A percentile compares a stretch with the other conserved stretches of the same genome.
phyloP scores from a whole-genome alignment of 2,113 vertebrate genomes.

The Eulemur macaco region DNA sequence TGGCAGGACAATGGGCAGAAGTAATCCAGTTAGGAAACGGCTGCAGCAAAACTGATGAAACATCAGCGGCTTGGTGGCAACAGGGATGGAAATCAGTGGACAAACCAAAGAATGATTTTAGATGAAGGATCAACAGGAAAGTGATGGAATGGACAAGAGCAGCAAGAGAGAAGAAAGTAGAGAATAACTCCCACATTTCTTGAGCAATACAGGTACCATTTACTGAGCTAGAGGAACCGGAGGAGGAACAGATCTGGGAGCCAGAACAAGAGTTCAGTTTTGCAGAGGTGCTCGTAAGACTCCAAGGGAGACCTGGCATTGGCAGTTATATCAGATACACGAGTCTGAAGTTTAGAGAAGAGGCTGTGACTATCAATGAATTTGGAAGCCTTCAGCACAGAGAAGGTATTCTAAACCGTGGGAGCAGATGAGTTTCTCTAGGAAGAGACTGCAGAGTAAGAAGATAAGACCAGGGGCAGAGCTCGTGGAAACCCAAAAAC shows the following conservation, averaged over 20 bases:
- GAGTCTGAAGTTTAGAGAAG: neutral
- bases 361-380: neutral
- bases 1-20: neutral
- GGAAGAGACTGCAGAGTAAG: neutral
- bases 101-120: neutral
- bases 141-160: neutral
- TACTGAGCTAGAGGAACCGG: neutral
- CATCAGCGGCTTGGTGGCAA: neutral
- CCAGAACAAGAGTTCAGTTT: neutral
- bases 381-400: neutral
- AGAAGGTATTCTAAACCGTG: neutral
- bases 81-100: neutral
- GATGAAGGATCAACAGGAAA: neutral
- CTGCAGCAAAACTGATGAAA: neutral
- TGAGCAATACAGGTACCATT: neutral
- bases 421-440: neutral
- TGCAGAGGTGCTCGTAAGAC: accelerated
- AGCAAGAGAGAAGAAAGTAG: neutral
- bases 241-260: neutral
- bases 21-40: neutral
- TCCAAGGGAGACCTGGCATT: neutral
- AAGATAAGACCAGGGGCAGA: neutral
- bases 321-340: neutral
- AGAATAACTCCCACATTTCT: neutral
- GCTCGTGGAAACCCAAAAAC: neutral